Evolutionary conservation across 30 jellyfish, hydroid and myxozoan species (phyloP).

Genomic region (Turritopsis rubra): DNA sequence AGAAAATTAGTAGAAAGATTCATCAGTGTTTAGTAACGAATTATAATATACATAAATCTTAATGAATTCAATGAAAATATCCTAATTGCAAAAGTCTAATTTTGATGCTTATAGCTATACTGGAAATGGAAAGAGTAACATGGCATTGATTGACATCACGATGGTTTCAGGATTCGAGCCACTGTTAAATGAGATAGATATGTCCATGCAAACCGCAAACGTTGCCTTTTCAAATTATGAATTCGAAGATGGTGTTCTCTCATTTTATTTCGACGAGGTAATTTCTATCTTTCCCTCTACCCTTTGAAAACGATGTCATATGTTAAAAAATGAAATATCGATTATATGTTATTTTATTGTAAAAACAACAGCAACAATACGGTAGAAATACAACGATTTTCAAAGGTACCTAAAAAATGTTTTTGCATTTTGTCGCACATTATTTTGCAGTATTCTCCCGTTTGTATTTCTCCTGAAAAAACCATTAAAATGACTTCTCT

Average conservation of each 20-base stretch:
- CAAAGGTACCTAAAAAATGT: not conserved
- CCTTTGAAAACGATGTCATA: not conserved
- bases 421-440: not conserved
- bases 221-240: conserved; percentile 4
- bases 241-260: conserved; percentile 18
- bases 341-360: no score
- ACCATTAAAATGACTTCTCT: not conserved
- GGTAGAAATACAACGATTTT: not conserved
- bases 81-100: no score
- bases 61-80: not conserved
- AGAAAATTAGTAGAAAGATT: not conserved
- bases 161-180: conserved; percentile 84
- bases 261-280: conserved; percentile 17
- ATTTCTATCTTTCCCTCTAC: not conserved
- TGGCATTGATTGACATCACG: conserved; percentile 69
- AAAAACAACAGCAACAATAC: no score
- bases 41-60: not conserved
- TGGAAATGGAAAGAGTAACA: conserved; percentile 61
- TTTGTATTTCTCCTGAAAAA: not conserved
- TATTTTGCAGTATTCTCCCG: not conserved
- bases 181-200: conserved; percentile 32
- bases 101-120: conserved; percentile 13
- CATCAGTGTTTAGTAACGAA: not conserved
- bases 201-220: conserved; percentile 9
- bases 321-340: not conserved